Evolutionary conservation across 1,140 invertebrate genomes (phyloP).

Genomic region (Adoxophyes honmai): DNA sequence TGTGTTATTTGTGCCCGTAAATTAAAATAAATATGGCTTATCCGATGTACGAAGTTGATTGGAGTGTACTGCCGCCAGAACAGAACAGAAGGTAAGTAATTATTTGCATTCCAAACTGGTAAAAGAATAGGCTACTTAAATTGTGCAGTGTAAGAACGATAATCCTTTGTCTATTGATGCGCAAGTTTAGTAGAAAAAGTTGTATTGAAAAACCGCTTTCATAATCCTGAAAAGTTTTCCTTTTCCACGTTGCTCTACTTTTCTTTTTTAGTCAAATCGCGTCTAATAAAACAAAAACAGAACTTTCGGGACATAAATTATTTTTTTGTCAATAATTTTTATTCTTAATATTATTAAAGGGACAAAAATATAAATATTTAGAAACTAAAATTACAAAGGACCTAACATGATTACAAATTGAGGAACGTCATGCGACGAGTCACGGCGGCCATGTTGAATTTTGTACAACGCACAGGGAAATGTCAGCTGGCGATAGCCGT

Average conservation of each 20-base stretch:
- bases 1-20: conserved; percentile 30
- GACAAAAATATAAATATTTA: conserved; percentile 2
- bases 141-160: too few species aligned
- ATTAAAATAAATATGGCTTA: conserved; percentile 52
- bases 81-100: conserved; percentile 86
- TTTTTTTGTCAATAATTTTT: too few species aligned
- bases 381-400: conserved; percentile 17
- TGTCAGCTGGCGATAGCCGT: conserved; percentile 74
- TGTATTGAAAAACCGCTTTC: conserved; percentile 16
- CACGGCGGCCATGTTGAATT: conserved; percentile 76
- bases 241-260: conserved; percentile 41
- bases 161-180: too few species aligned
- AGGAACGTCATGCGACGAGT: conserved; percentile 58
- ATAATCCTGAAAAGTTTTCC: conserved; percentile 36
- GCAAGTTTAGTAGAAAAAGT: neutral
- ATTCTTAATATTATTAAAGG: too few species aligned
- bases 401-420: conserved; percentile 28
- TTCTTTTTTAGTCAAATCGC: conserved; percentile 12
- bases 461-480: conserved; percentile 73
- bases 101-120: neutral
- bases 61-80: conserved; percentile 88
- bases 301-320: neutral
- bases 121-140: too few species aligned
- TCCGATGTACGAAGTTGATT: conserved; percentile 84
- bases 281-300: neutral